A percentile compares a stretch with the other conserved stretches of the same genome.
These are phyloP conservation scores for Eristalis tenax DNA, from an alignment of 2,888 invertebrate genomes.

Conservation along the genomic window DNA sequence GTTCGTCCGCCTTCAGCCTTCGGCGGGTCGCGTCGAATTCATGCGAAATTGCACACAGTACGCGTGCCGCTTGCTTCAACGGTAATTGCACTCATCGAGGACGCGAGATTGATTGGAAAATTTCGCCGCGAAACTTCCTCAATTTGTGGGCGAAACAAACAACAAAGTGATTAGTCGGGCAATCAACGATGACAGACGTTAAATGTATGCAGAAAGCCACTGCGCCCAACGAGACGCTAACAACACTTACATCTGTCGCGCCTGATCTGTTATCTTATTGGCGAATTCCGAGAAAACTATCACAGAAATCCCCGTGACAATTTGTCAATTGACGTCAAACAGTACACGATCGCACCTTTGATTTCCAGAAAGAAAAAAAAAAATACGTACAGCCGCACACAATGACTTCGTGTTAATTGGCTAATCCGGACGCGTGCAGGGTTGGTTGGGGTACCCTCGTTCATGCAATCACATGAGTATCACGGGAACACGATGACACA, in stretches of 20 bases:
- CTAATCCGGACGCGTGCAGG: constrained; percentile 42
- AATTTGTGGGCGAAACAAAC: not conserved
- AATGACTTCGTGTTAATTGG: not conserved
- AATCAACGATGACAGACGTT: not conserved
- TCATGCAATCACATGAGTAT: not conserved
- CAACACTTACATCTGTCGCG: constrained; percentile 22
- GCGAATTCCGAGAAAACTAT: constrained; percentile 23
- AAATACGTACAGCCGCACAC: not conserved
- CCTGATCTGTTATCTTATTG: not conserved
- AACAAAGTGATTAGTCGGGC: not conserved
- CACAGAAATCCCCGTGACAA: not conserved
- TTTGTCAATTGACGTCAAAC: constrained; percentile 55
- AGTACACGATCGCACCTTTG: constrained; percentile 34
- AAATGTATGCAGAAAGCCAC: not conserved
- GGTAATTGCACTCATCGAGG: constrained; percentile 18
- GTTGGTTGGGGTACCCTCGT: not conserved
- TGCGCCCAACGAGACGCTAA: not conserved
- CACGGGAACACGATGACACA: constrained; percentile 5
- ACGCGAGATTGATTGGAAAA: not conserved
- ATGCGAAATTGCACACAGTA: not conserved
- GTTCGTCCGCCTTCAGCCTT: not conserved
- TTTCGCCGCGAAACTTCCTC: constrained; percentile 7
- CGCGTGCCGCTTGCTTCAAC: not conserved
- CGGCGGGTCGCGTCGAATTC: not conserved
- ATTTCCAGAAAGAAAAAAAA: constrained; percentile 12